These are phyloP conservation scores for Cherax destructor DNA, from an alignment of 1,140 invertebrate species.

Conservation along the genomic window DNA sequence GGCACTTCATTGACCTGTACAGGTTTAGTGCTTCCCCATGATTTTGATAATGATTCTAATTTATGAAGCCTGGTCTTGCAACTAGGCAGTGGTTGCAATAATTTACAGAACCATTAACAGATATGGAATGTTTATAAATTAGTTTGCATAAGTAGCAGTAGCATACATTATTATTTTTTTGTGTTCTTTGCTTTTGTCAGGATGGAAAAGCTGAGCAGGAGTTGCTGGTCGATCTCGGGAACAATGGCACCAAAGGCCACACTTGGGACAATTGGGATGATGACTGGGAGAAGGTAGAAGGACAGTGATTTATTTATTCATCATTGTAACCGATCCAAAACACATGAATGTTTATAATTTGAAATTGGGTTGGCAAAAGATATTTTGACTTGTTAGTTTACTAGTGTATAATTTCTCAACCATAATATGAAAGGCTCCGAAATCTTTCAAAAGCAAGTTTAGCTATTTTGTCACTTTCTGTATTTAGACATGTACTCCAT, in stretches of 20 bases:
- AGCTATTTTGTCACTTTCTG: not conserved
- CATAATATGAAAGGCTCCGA: not conserved
- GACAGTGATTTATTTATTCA: conserved; percentile 13
- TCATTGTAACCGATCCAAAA: conserved; percentile 2
- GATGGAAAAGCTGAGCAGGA: conserved; percentile 49
- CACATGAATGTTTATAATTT: not conserved
- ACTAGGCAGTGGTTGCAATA: too few species aligned
- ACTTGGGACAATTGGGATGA: conserved; percentile 66
- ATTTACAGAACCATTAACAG: too few species aligned
- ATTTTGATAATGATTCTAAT: too few species aligned
- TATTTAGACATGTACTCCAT: not conserved
- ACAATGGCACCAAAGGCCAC: conserved; percentile 40
- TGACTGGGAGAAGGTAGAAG: conserved; percentile 60
- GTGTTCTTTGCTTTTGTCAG: not conserved
- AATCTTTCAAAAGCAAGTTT: not conserved
- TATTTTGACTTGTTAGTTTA: not conserved
- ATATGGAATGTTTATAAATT: too few species aligned
- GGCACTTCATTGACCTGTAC: too few species aligned
- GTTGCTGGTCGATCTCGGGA: conserved; percentile 44
- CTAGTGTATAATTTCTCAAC: not conserved
- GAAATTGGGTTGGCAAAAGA: not conserved
- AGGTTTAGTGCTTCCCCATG: too few species aligned
- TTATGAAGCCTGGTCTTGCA: too few species aligned
- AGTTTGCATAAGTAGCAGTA: too few species aligned
- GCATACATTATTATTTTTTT: too few species aligned